Evolutionary conservation across 1,140 invertebrate genomes (phyloP).

Genomic region (Aphaenogaster floridana): DNA sequence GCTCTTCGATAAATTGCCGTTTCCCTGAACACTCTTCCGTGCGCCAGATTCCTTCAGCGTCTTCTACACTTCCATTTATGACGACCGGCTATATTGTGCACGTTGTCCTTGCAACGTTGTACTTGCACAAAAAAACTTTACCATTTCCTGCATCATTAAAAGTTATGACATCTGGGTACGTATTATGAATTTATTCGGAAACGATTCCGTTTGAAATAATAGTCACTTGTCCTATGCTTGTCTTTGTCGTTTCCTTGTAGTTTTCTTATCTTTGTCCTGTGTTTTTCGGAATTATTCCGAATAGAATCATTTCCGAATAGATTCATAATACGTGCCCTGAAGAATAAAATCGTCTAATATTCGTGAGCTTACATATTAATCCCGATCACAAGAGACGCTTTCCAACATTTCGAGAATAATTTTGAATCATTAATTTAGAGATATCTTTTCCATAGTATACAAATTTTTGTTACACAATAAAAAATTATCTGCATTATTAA

Average conservation of each 20-base stretch:
- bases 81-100: not conserved
- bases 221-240: too few relatives aligned
- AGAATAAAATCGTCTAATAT: not conserved
- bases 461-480: not conserved
- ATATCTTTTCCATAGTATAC: not conserved
- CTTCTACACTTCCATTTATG: constrained; percentile 22
- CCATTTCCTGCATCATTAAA: not conserved
- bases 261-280: too few relatives aligned
- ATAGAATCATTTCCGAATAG: too few relatives aligned
- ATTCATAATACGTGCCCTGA: too few relatives aligned
- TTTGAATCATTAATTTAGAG: not conserved
- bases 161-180: not conserved
- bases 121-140: not conserved
- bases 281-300: too few relatives aligned
- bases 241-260: too few relatives aligned
- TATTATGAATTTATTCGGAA: too few relatives aligned
- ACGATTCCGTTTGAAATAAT: too few relatives aligned
- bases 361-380: not conserved
- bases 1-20: constrained; percentile 69
- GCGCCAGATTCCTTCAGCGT: not conserved
- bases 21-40: constrained; percentile 37
- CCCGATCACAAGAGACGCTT: not conserved
- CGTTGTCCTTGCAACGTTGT: not conserved
- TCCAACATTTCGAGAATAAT: not conserved
- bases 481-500: not conserved